These are phyloP conservation scores for Trachelipus rathkii DNA, from an alignment of 1,140 invertebrate species.

Conservation along the genomic window DNA sequence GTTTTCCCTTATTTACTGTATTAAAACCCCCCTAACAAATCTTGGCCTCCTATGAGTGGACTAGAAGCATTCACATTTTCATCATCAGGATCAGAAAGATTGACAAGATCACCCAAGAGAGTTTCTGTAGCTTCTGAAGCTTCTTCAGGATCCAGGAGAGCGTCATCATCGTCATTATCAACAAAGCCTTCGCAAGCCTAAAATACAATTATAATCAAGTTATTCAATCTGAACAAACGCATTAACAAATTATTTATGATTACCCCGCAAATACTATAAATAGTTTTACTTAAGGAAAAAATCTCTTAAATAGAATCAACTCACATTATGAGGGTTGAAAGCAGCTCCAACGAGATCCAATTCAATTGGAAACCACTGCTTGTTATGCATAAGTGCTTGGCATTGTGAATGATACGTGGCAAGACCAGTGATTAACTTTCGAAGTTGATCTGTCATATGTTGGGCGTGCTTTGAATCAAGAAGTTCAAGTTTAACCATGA, in stretches of 20 bases:
- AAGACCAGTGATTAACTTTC: constrained; percentile 68
- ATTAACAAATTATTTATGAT: background rate
- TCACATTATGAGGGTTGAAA: constrained; percentile 54
- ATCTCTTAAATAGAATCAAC: background rate
- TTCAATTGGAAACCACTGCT: constrained; percentile 89
- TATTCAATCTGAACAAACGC: background rate
- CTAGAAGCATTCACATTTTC: background rate
- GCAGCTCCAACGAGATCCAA: constrained; percentile 87
- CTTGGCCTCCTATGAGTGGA: background rate
- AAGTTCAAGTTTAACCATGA: constrained; percentile 92
- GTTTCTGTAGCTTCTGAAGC: constrained; percentile 47
- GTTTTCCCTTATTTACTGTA: too few relatives aligned
- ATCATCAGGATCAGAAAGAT: background rate
- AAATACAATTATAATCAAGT: background rate
- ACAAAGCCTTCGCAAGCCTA: constrained; percentile 22
- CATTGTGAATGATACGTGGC: constrained; percentile 67
- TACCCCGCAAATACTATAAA: background rate
- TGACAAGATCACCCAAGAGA: background rate
- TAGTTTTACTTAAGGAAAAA: background rate
- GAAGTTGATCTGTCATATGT: constrained; percentile 77
- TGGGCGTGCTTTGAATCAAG: constrained; percentile 97
- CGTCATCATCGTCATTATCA: constrained; percentile 33
- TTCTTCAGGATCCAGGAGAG: constrained; percentile 27
- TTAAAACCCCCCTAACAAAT: background rate
- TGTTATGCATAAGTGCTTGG: constrained; percentile 61